Base-by-base conservation (phyloP, 2,113 vertebrate species). In the Ibidorhyncha struthersii region DNA sequence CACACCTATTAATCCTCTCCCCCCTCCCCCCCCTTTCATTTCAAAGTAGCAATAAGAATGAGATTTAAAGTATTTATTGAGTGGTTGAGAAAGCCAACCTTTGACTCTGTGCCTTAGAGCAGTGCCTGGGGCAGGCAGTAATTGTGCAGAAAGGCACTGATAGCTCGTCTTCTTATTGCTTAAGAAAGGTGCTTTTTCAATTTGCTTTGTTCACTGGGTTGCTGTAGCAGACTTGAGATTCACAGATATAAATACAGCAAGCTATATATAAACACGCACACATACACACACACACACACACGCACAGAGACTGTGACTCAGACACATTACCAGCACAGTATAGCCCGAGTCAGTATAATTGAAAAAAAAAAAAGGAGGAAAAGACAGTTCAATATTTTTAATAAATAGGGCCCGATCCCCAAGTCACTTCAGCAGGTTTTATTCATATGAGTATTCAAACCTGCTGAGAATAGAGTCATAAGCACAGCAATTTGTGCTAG, bases 91-190 rank as follows among this genome's bases (percentile, higher is more conserved):
- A 92, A 91, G n/a, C 34, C 89, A 97, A 67, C 83, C 93, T 95
- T 95, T 95, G 92, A 93, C 94, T 97, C 52, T 43, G 66, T 96
- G 95, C 95, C 95, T 95, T 91, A 95, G 34, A 93, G 95, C 92
- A 85, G 69, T 84, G 96, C 95, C 96, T 94, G 95, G 73, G 86
- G 93, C 86, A 89, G 94, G 93, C 86, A 95, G 84, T 96, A 96
- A 97, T 95, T 95, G 92, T 71, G 56, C 86, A 95, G 95, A 92
- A 86, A 92, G 49, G 40, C 52, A 82, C 73, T 45, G 95, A 86
- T 89, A 96, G 22, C 43, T 40, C 41, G 55, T 59, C 85, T 90
- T 89, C 89, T 86, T 79, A 89, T 45, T 96, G 77, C 77, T 95
- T 91, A 74, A 95, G 83, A 93, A 93, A 96, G 70, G 89, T 69